A percentile compares a stretch with the other conserved stretches of the same genome.
Evolutionary conservation across 2,113 vertebrate genomes (phyloP).

Genomic region (Siniperca knerii): DNA sequence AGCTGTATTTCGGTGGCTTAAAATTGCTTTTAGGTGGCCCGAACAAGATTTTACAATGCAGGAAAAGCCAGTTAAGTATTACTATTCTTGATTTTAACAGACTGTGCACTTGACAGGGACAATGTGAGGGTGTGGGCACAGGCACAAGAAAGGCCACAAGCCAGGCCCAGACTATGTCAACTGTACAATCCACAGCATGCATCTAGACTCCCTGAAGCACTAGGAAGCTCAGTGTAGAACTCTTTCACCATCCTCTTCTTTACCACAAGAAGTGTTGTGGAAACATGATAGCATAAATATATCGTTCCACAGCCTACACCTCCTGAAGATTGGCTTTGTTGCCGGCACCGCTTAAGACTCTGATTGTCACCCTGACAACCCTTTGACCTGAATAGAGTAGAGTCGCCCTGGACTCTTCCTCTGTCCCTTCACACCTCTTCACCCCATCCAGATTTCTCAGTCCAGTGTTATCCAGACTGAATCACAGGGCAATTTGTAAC

Average conservation of each 20-base stretch:
- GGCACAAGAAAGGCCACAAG: neutral
- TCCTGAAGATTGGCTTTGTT: slow-evolving; percentile 53
- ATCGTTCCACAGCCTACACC: slow-evolving; percentile 23
- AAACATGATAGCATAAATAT: slow-evolving; percentile 30
- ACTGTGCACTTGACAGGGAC: neutral
- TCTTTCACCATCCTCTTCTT: neutral
- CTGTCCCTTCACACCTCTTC: slow-evolving; percentile 56
- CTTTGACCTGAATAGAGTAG: slow-evolving; percentile 67
- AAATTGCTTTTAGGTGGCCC: neutral
- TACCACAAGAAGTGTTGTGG: neutral
- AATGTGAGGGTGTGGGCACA: neutral
- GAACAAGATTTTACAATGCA: neutral
- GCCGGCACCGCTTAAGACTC: slow-evolving; percentile 36
- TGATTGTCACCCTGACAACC: slow-evolving; percentile 64
- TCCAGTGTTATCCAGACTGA: slow-evolving; percentile 73
- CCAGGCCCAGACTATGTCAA: neutral
- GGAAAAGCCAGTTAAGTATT: neutral
- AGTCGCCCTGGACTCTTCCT: slow-evolving; percentile 53
- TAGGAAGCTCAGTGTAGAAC: neutral
- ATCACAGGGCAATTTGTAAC: slow-evolving; percentile 83
- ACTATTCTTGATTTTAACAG: neutral
- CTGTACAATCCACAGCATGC: neutral
- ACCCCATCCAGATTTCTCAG: slow-evolving; percentile 57
- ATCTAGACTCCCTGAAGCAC: neutral
- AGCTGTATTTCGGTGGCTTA: neutral